Evolutionary conservation across 1,140 invertebrate species (phyloP), one percentile per base, ranked within the genome.

Genomic region (Drosophila seguyi): DNA sequence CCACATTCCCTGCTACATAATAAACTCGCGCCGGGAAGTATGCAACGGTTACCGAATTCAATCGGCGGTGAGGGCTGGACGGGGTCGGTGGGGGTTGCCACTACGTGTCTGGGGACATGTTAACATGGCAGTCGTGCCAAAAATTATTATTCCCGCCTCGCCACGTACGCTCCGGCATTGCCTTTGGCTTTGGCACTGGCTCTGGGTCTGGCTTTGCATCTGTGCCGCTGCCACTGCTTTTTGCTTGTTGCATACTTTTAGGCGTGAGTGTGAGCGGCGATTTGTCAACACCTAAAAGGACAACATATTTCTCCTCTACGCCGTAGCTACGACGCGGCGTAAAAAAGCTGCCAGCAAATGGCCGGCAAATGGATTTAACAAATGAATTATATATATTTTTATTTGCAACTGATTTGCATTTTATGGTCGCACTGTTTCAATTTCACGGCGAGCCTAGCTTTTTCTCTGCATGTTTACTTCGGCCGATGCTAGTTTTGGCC

Each of bases 61-160:
- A 66, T 39, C 50, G 65, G 65, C 22, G 34, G 25, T 22, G 29
- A 18, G 66, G 6, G 13, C 14, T 13, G 56, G 2, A 22, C 4
- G 18, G 13, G 16, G 22, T 55, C 31, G 60, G 42, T 44, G 58
- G 75, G 60, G 79, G 65, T 55, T 47, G 47, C 25, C 27, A 47
- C 75, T 86, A 88, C 84, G 85, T 90, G 84, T 90, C 82, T 77
- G 91, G 91, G 91, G 91, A 92, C 90, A 92, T 92, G 91, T 92
- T 92, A 92, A 92, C 91, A 92, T 91, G 91, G 91, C 91, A 87
- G 84, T 88, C 90, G 83, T 92, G 91, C 86, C 87, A 86, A 88
- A 92, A 92, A 92, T 92, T 92, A 92, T 92, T 91, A 91, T 91
- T 91, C 82, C 88, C 84, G 75, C 76, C 83, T 82, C 79, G 84